Percentiles rank a stretch among this genome's conserved stretches.
Conservation (phyloP, 2,113 vertebrate species). For the Zosterops pallidus region DNA sequence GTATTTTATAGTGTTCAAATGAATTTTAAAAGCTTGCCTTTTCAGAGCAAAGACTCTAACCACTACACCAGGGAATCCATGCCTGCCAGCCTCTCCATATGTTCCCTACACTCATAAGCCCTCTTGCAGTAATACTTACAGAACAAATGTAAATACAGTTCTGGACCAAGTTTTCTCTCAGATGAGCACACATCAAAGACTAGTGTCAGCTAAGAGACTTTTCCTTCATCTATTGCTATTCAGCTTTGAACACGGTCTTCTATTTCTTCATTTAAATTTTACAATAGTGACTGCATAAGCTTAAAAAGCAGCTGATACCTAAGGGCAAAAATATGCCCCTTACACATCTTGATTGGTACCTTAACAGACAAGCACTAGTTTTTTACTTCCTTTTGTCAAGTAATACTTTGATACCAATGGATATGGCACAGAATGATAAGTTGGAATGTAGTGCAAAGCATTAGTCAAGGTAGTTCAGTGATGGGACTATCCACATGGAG, state of each 20-base stretch:
- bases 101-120: conserved; percentile 54
- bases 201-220: conserved; percentile 50
- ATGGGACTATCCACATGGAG: not conserved
- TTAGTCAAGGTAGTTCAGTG: not conserved
- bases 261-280: conserved; percentile 51
- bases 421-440: not conserved
- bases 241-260: conserved; percentile 28
- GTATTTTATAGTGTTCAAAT: conserved; percentile 62
- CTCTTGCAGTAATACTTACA: conserved; percentile 66
- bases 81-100: conserved; percentile 72
- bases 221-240: conserved; percentile 48
- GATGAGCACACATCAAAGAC: conserved; percentile 73
- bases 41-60: conserved; percentile 57
- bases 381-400: not conserved
- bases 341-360: not conserved
- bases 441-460: not conserved
- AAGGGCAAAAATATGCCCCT: not conserved
- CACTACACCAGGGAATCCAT: conserved; percentile 66
- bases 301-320: conserved; percentile 18
- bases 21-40: conserved; percentile 69
- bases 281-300: not conserved
- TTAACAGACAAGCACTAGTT: not conserved
- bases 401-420: not conserved
- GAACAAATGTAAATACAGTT: conserved; percentile 72
- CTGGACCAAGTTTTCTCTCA: conserved; percentile 70